Evolutionary conservation across 2,113 vertebrate genomes (phyloP), one percentile per base, ranked within the genome.

Genomic region (Nesogale talazaci): DNA sequence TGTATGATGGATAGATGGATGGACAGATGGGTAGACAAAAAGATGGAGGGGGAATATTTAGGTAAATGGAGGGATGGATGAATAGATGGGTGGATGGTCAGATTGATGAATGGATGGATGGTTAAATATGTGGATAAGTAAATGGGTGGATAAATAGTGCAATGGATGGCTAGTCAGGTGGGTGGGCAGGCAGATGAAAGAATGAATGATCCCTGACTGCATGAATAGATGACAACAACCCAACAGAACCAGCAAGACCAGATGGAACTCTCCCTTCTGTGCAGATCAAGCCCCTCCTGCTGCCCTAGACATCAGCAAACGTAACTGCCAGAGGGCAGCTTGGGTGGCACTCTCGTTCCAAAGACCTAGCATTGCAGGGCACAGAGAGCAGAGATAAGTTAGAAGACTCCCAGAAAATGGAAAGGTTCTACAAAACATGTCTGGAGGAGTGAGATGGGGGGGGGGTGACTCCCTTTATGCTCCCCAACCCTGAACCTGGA

Each of bases 401-500:
- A 83, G 2, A 27, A 36, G 76, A 9, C 29, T 25, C 22, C 56
- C 34, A 52, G 46, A 9, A 22, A 31, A 8, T 20, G 36, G 61
- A 34, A 7, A 83, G 42, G 22, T 36, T 23, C 77, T 67, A 63
- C 56, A 15, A 56, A n/a, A 70, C 3, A 95, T 84, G 83, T 90
- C 46, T 74, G 75, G 59, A 77, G 57, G 17, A 59, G 20, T 46
- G 31, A 10, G 9, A 14, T n/a, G 2, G 1, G 8, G 19, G 5
- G 38, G 83, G 86, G 89, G 80, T 72, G 89, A 89, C 77, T 97
- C 38, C 31, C 94, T 95, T 85, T 83, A 14, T 92, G 91, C 93
- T 95, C 27, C 19, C 83, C 91, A 89, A 10, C 97, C 95, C 97
- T 96, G 94, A 80, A 52, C 93, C 27, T 96, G 96, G 91, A 85